Evolutionary conservation across 2,797 vertebrate genomes (phyloP).

Genomic region (Harpagifer antarcticus): DNA sequence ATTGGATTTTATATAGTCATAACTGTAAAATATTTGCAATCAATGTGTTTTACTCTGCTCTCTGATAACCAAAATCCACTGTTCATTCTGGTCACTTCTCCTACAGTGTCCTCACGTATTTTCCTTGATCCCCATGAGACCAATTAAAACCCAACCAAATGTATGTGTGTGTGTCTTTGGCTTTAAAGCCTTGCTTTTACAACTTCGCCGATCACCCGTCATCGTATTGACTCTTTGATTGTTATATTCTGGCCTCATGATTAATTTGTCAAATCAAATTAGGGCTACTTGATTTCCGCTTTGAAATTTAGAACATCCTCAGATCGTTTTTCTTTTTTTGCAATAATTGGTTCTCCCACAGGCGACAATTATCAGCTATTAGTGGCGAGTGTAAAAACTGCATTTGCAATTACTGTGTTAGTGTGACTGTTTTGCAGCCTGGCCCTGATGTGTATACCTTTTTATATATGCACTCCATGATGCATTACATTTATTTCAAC

Average conservation of each 20-base stretch:
- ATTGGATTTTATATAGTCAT: not conserved
- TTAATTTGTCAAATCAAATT: slow-evolving; percentile 64
- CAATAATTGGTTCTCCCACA: slow-evolving; percentile 71
- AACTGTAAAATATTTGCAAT: not conserved
- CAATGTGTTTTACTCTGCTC: not conserved
- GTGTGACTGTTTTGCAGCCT: slow-evolving; percentile 54
- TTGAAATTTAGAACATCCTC: slow-evolving; percentile 63
- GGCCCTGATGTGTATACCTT: slow-evolving; percentile 27
- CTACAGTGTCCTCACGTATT: slow-evolving; percentile 16
- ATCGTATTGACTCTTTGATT: slow-evolving; percentile 60
- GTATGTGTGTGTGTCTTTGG: slow-evolving; percentile 4
- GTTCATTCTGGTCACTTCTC: slow-evolving; percentile 17
- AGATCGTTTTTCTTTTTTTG: slow-evolving; percentile 19
- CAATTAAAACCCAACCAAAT: slow-evolving; percentile 22
- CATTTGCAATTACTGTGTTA: slow-evolving; percentile 58
- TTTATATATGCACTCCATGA: not conserved
- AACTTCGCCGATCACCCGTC: slow-evolving; percentile 26
- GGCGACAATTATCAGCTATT: slow-evolving; percentile 77
- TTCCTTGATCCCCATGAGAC: slow-evolving; percentile 37
- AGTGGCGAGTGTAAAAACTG: slow-evolving; percentile 71
- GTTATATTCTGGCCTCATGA: slow-evolving; percentile 42
- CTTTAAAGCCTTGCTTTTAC: slow-evolving; percentile 5
- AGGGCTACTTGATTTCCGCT: slow-evolving; percentile 40
- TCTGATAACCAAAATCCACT: not conserved
- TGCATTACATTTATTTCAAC: slow-evolving; percentile 28